Percentiles rank a stretch among this genome's conserved stretches.
Evolutionary conservation across 2,113 vertebrate genomes (phyloP).

Genomic region (Oncorhynchus tshawytscha): DNA sequence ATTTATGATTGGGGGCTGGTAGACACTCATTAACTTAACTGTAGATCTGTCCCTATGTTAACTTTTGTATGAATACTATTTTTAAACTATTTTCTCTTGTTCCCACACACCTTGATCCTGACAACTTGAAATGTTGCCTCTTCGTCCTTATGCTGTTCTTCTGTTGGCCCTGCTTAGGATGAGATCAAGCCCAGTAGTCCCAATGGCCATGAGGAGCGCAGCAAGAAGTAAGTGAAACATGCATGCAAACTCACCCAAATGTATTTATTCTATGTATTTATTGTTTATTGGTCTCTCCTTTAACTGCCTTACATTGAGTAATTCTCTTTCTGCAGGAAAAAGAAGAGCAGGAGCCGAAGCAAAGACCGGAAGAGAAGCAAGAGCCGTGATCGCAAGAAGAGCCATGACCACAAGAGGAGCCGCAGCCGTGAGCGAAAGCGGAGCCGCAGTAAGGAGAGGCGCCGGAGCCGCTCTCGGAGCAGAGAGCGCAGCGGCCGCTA

Average conservation of each 20-base stretch:
- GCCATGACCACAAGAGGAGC: conserved; percentile 84
- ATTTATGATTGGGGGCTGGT: neutral
- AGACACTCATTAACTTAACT: conserved; percentile 45
- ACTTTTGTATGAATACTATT: conserved; percentile 71
- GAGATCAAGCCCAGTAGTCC: conserved; percentile 91
- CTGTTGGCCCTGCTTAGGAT: conserved; percentile 98
- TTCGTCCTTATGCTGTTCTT: conserved; percentile 97
- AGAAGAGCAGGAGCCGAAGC: conserved; percentile 87
- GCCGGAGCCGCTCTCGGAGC: conserved; percentile 82
- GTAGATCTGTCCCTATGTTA: conserved; percentile 20
- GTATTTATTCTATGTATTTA: too few relatives aligned
- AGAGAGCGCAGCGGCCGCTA: conserved; percentile 87
- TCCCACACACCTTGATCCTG: conserved; percentile 86
- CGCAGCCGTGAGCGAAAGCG: conserved; percentile 84
- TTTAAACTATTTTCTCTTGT: conserved; percentile 83
- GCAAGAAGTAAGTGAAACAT: conserved; percentile 84
- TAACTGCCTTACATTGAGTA: too few relatives aligned
- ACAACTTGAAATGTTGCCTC: conserved; percentile 93
- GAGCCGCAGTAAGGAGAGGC: conserved; percentile 82
- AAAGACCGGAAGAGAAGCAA: conserved; percentile 85
- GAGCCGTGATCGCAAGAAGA: conserved; percentile 84
- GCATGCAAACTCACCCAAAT: neutral
- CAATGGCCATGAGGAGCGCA: conserved; percentile 88
- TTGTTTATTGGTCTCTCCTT: too few relatives aligned
- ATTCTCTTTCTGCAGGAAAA: conserved; percentile 76